Conservation (phyloP, 1,140 invertebrate species). For the Riptortus pedestris region DNA sequence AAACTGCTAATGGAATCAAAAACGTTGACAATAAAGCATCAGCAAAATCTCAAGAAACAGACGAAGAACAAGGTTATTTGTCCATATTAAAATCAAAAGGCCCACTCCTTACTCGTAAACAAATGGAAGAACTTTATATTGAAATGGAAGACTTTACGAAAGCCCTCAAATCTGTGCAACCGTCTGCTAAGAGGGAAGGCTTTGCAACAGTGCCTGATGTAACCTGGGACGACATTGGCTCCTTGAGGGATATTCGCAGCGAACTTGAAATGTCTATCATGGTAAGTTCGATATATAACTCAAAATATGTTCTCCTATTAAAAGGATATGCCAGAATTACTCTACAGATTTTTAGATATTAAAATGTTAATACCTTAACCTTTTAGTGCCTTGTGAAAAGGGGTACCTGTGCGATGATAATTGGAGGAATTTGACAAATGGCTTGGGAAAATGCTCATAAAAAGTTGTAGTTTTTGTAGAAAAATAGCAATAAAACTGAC, state of each 20-base stretch:
- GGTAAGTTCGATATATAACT: constrained; percentile 40
- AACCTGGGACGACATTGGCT: constrained; percentile 95
- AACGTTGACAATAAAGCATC: background rate
- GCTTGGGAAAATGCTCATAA: no score
- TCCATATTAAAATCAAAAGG: background rate
- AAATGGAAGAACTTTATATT: constrained; percentile 53
- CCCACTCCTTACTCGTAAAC: constrained; percentile 34
- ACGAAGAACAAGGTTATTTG: background rate
- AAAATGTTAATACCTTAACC: no score
- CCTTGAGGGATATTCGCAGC: constrained; percentile 73
- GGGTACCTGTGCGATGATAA: no score
- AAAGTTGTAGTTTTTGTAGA: no score
- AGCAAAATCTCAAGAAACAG: background rate
- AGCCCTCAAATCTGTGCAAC: constrained; percentile 73
- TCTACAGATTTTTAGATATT: no score
- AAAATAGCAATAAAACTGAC: no score
- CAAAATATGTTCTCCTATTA: background rate
- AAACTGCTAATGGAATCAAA: background rate
- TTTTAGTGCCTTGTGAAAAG: no score
- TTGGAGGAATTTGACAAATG: no score
- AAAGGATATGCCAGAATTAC: no score
- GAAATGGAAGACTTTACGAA: constrained; percentile 62
- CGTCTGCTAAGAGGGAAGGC: constrained; percentile 92
- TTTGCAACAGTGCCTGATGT: constrained; percentile 95
- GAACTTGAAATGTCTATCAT: constrained; percentile 84